A percentile compares a stretch with the other conserved stretches of the same genome.
These are phyloP conservation scores for Cynocephalus volans DNA, from an alignment of 2,113 vertebrate species.

Conservation along the genomic window DNA sequence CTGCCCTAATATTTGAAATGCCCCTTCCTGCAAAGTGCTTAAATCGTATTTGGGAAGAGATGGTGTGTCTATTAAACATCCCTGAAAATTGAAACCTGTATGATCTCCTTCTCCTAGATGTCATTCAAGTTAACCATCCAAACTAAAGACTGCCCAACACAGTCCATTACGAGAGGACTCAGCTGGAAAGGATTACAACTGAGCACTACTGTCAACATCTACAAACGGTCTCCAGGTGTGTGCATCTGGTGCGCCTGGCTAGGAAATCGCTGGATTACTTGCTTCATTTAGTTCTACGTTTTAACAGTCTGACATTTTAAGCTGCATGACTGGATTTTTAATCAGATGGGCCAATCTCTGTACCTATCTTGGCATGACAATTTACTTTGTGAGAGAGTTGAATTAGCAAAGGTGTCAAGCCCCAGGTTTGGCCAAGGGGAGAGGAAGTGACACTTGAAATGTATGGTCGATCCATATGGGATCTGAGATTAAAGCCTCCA, in stretches of 20 bases:
- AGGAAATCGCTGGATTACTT: slow-evolving; percentile 79
- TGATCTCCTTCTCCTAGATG: slow-evolving; percentile 59
- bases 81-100: slow-evolving; percentile 51
- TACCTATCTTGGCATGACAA: slow-evolving; percentile 48
- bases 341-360: slow-evolving; percentile 64
- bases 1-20: slow-evolving; percentile 10
- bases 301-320: slow-evolving; percentile 75
- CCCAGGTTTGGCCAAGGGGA: slow-evolving; percentile 46
- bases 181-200: slow-evolving; percentile 79
- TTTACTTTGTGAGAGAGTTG: slow-evolving; percentile 45
- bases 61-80: slow-evolving; percentile 58
- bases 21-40: background rate
- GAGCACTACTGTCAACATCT: slow-evolving; percentile 68
- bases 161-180: slow-evolving; percentile 67
- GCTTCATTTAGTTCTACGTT: slow-evolving; percentile 79
- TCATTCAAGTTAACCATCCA: slow-evolving; percentile 68
- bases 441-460: slow-evolving; percentile 67
- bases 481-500: slow-evolving; percentile 46
- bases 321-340: slow-evolving; percentile 75
- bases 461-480: background rate
- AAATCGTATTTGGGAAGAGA: slow-evolving; percentile 61
- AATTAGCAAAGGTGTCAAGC: slow-evolving; percentile 72
- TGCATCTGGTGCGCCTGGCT: slow-evolving; percentile 72
- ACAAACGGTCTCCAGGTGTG: slow-evolving; percentile 74
- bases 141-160: slow-evolving; percentile 61